Base-by-base conservation (phyloP, 2,888 invertebrate genomes). In the Cataglyphis rosenhaueri region DNA sequence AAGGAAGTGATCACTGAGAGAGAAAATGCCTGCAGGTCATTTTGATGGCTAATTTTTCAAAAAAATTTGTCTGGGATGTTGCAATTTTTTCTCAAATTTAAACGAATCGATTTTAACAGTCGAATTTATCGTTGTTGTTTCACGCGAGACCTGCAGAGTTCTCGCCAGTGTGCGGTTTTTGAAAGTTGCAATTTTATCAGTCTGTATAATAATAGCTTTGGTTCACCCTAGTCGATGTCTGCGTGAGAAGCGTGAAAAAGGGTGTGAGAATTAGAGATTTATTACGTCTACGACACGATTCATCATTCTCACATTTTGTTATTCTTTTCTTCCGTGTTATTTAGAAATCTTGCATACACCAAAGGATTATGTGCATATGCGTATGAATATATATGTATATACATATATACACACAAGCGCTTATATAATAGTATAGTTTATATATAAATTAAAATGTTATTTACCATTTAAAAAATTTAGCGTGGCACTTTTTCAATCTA, bases 211-310 rank as follows among this genome's bases (percentile, higher is more conserved):
- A 88, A 86, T 68, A 88, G 82, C 57, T 87, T 88, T 85, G 82
- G 62, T 86, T 88, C 74, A 86, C 84, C 87, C 88, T 84, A 87
- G 86, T 88, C 88, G 86, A 88, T 86, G 84, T 71, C 82, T 82
- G 84, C 88, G 88, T 88, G 88, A 88, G 87, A 88, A 88, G 86
- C 82, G 83, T 87, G 83, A 68, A 74, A 44, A 76, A 82, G 76
- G 74, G 29, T 82, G 74, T 73, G 64, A 61, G 68, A 65, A 74
- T 71, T 70, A 32, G 12, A 65, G 41, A 70, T 78, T 48, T 48
- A n/a, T 18, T 44, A 15, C 8, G n/a, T 18, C 25, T 21, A 62
- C 35, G 68, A 35, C 32, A 21, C 48, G 44, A 38, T 65, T 81
- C 65, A 76, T 74, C 66, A 66, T 88, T 88, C 75, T 66, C 35